A percentile compares a stretch with the other conserved stretches of the same genome.
Evolutionary conservation across 2,888 invertebrate genomes (phyloP).

Genomic region (Spicauda simplicius): DNA sequence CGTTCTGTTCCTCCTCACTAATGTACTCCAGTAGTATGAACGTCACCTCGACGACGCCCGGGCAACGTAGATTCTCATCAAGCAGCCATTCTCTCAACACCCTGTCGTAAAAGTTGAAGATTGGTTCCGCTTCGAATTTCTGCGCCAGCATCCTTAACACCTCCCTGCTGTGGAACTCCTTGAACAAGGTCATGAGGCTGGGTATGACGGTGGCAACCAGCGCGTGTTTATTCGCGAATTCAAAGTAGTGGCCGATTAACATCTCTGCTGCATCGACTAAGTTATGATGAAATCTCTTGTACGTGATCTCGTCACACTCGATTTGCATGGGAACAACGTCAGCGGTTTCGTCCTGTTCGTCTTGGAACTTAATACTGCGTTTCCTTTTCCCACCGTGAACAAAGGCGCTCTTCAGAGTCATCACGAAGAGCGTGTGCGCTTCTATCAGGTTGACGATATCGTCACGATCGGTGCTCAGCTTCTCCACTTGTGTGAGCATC

Average conservation of each 20-base stretch:
- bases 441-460: slow-evolving; percentile 74
- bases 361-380: not conserved
- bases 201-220: slow-evolving; percentile 60
- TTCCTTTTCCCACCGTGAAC: not conserved
- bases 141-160: slow-evolving; percentile 76
- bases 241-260: not conserved
- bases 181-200: slow-evolving; percentile 81
- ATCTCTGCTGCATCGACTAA: not conserved
- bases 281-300: not conserved
- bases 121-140: slow-evolving; percentile 50
- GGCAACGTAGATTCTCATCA: slow-evolving; percentile 76
- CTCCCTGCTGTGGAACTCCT: slow-evolving; percentile 81
- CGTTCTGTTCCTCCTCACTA: slow-evolving; percentile 78
- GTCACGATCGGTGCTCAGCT: slow-evolving; percentile 62
- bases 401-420: slow-evolving; percentile 52
- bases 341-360: not conserved
- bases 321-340: not conserved
- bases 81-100: slow-evolving; percentile 78
- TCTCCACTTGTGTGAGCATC: slow-evolving; percentile 57
- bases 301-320: not conserved
- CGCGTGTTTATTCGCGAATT: slow-evolving; percentile 58
- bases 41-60: slow-evolving; percentile 85
- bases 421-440: slow-evolving; percentile 59
- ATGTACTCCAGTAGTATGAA: slow-evolving; percentile 86
- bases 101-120: slow-evolving; percentile 61